A percentile compares a stretch with the other conserved stretches of the same genome.
phyloP scores from a whole-genome alignment of 2,888 invertebrate genomes.

The Loripinus fragilis region DNA sequence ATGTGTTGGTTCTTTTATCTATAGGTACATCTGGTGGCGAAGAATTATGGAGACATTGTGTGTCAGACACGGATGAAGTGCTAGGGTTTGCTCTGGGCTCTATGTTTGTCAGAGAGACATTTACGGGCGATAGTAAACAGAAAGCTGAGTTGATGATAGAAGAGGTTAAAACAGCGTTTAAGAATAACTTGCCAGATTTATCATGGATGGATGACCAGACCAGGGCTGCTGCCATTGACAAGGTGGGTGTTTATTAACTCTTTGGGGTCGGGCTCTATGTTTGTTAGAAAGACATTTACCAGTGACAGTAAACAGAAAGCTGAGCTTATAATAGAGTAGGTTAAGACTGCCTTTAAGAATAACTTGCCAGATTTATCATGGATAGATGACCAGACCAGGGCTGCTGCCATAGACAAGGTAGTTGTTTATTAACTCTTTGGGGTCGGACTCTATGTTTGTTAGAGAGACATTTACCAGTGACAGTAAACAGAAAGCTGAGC shows the following conservation, averaged over 20 bases:
- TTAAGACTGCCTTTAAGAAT: constrained; percentile 77
- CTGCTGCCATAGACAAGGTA: constrained; percentile 79
- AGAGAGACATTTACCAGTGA: constrained; percentile 79
- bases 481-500: constrained; percentile 79
- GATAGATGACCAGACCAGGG: constrained; percentile 79
- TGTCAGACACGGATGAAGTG: constrained; percentile 89
- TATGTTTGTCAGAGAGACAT: constrained; percentile 79
- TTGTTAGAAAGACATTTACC: constrained; percentile 79
- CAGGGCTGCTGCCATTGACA: constrained; percentile 76
- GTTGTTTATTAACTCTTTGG: not conserved
- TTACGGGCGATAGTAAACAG: constrained; percentile 79
- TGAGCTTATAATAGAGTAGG: constrained; percentile 77
- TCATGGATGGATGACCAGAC: constrained; percentile 80
- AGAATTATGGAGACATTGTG: constrained; percentile 96
- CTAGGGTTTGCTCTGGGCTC: constrained; percentile 79
- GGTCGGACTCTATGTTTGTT: constrained; percentile 79
- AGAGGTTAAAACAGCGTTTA: constrained; percentile 78
- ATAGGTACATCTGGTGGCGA: constrained; percentile 85
- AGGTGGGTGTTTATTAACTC: constrained; percentile 62
- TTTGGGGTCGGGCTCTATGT: constrained; percentile 79
- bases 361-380: constrained; percentile 76
- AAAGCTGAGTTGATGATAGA: constrained; percentile 80
- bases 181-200: constrained; percentile 74
- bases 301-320: constrained; percentile 80
- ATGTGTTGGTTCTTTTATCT: too few relatives aligned